Evolutionary conservation across 2,113 vertebrate species (phyloP), one percentile per base, ranked within the genome.

Genomic region (Mobula birostris): DNA sequence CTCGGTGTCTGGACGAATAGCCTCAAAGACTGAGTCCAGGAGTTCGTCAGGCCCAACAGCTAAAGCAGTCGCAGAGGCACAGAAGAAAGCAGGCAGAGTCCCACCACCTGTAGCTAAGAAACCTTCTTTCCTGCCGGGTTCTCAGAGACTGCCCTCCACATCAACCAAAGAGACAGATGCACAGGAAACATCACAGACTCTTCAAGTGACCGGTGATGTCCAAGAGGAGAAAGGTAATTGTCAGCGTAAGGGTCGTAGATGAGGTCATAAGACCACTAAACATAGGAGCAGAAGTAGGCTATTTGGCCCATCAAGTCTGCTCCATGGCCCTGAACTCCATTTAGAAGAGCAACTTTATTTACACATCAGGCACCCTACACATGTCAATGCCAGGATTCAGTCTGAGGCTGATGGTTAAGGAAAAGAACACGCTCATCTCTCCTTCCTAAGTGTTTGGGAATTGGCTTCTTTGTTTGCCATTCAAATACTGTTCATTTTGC

Each of bases 21-120:
- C 96, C 94, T 95, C 95, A 36, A 96, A 76, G 94, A 15, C 95
- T 88, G 4, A 95, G 91, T 0, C 72, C 68, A 0, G 0, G 94
- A 94, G 32, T 0, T 95, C 0, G 19, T 63, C 0, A 96, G 95
- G 90, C 40, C 94, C 0, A 19, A 32, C 29, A 36, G 29, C 19
- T 15, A 93, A 93, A 93, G 68, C 66, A 15, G 36, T 15, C 48
- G 15, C 36, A 0, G 97, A 96, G 80, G 0, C 94, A 7, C 95
- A 95, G 77, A 96, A 96, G 85, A 98, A 96, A 94, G 95, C 95
- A 0, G 74, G 95, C 76, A 99, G 98, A 96, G 96, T 98, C 27
- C 98, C 98, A 2, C 98, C 98, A 36, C 98, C 98, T 0, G 97
- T 99, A 24, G 98, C 99, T 95, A 98, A 97, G 95, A 99, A 99